Conservation (phyloP, 2,113 vertebrate species). For the Archilochus colubris region DNA sequence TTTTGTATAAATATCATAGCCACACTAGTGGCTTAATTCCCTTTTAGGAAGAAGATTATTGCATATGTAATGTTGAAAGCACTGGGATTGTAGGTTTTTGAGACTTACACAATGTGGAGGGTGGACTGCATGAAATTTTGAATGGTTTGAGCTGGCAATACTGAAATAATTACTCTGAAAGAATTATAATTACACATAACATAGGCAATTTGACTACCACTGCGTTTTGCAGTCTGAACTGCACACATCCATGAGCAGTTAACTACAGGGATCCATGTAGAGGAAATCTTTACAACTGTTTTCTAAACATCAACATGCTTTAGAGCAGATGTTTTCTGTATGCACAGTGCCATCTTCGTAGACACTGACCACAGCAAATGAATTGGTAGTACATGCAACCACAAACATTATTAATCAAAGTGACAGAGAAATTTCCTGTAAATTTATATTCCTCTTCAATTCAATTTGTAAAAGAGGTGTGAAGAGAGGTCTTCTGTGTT, state of each 20-base stretch:
- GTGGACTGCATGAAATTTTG: not conserved
- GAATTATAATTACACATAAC: not conserved
- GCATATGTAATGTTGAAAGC: not conserved
- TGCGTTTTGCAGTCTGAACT: not conserved
- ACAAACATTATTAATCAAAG: conserved; percentile 55
- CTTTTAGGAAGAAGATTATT: not conserved
- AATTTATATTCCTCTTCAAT: not conserved
- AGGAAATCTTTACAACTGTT: not conserved
- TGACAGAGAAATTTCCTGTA: conserved; percentile 5
- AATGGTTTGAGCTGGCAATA: not conserved
- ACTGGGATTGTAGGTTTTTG: not conserved
- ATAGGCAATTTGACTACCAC: not conserved
- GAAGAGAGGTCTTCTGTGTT: not conserved
- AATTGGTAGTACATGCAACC: not conserved
- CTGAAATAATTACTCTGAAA: not conserved
- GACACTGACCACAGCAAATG: conserved; percentile 8
- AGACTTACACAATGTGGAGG: not conserved
- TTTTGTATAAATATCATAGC: not conserved
- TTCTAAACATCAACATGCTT: not conserved
- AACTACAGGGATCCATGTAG: not conserved
- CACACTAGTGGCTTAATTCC: not conserved
- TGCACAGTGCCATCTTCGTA: not conserved
- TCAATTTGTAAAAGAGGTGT: not conserved
- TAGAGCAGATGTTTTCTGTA: not conserved
- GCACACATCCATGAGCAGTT: not conserved